Percentiles rank a stretch among this genome's conserved stretches.
Evolutionary conservation across 2,888 invertebrate genomes (phyloP).

Genomic region (Sisyra terminalis): DNA sequence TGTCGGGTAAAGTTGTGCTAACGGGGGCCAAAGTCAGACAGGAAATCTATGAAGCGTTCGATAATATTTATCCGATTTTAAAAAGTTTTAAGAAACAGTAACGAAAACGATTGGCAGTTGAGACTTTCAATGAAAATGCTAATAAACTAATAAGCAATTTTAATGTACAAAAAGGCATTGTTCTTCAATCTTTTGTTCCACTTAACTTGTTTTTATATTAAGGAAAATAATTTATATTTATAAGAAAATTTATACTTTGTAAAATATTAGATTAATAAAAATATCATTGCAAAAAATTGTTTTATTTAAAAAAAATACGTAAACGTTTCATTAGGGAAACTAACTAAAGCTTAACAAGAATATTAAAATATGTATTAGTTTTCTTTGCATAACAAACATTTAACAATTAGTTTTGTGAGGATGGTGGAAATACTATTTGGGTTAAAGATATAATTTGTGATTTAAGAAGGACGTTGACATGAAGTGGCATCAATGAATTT

Average conservation of each 20-base stretch:
- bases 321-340: no score
- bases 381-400: not conserved
- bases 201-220: no score
- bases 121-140: no score
- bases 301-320: no score
- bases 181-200: no score
- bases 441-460: not conserved
- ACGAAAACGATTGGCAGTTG: no score
- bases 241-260: no score
- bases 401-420: not conserved
- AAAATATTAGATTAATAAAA: no score
- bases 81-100: conserved; percentile 55
- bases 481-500: conserved; percentile 92
- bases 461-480: conserved; percentile 40
- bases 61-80: conserved; percentile 61
- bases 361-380: not conserved
- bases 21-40: conserved; percentile 62
- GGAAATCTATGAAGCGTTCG: conserved; percentile 61
- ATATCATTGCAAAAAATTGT: no score
- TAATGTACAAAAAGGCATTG: no score
- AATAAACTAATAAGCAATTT: no score
- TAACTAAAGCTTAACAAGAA: not conserved
- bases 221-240: no score
- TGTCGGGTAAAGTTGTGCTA: conserved; percentile 70
- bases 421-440: not conserved